Base-by-base conservation (phyloP, 2,888 invertebrate species). In the Caenorhabditis japonica region DNA sequence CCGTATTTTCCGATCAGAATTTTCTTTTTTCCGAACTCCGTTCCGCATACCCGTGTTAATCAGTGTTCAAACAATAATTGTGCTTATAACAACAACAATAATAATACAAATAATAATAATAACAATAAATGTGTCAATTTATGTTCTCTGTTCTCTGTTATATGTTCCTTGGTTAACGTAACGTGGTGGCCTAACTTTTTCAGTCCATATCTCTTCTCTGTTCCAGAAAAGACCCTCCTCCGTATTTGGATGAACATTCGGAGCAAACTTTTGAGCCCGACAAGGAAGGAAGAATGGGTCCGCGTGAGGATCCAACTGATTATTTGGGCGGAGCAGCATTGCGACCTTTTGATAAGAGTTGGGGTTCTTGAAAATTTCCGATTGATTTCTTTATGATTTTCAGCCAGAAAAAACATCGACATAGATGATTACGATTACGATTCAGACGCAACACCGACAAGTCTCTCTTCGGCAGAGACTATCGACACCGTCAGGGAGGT, bases 241-340 rank as follows among this genome's bases (percentile, higher is more conserved):
- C 59, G 7, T 53, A 34, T 7, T 46, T 59, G 13, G 59, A 59
- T 10, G 58, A 60, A 19, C 46, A 52, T 5, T 53, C 44, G 0
- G 41, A 52, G 27, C 44, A 72, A 25, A 59, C 17, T n/a, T 55
- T 60, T 15, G 59, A 59, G 34, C 51, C 51, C 4, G 70, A 71
- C 19, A 39, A 46, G 44, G 68, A 68, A 34, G 59, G 49, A 13
- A 43, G 49, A 30, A 41, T 59, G 47, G 68, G 68, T 15, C 74
- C 74, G 1, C 33, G 74, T 21, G 62, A 64, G n/a, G 75, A 75
- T 44, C 75, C 75, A 25, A 75, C 75, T 3, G 75, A 75, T 23
- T 64, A 75, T 55, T 43, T 74, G 27, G 74, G 68, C 5, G 41
- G n/a, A 0, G 38, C 17, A 15, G 10, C 5, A 7, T 30, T 30